Evolutionary conservation across 2,113 vertebrate genomes (phyloP).

Genomic region (Antechinus stuartii): DNA sequence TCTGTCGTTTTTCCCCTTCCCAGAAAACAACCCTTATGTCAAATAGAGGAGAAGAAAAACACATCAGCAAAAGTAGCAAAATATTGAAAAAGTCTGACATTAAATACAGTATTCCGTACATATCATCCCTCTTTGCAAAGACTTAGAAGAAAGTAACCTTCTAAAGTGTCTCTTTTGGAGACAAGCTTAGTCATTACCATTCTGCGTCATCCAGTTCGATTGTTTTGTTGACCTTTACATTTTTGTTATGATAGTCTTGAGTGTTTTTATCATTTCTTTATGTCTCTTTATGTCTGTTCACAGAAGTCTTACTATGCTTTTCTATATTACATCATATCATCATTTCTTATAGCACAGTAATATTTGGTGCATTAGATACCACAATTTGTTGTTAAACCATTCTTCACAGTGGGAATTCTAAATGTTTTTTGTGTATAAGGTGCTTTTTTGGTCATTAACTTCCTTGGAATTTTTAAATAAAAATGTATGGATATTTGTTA

Average conservation of each 20-base stretch:
- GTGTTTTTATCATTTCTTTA: neutral
- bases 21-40: neutral
- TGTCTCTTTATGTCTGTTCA: too few species aligned
- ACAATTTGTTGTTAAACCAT: neutral
- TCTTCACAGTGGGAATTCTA: neutral
- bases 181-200: neutral
- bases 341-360: neutral
- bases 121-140: neutral
- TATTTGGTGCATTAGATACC: neutral
- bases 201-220: neutral
- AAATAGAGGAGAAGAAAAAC: neutral
- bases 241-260: neutral
- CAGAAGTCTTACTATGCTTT: neutral
- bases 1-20: neutral
- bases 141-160: neutral
- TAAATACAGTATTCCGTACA: neutral
- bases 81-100: neutral
- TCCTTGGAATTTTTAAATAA: neutral
- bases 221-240: neutral
- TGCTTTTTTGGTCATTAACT: neutral
- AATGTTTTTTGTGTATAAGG: neutral
- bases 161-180: neutral
- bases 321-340: neutral
- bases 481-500: neutral
- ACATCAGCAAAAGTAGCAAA: neutral